phyloP scores from a whole-genome alignment of 2,797 vertebrate species.

The Heteromormyrus szaboi region DNA sequence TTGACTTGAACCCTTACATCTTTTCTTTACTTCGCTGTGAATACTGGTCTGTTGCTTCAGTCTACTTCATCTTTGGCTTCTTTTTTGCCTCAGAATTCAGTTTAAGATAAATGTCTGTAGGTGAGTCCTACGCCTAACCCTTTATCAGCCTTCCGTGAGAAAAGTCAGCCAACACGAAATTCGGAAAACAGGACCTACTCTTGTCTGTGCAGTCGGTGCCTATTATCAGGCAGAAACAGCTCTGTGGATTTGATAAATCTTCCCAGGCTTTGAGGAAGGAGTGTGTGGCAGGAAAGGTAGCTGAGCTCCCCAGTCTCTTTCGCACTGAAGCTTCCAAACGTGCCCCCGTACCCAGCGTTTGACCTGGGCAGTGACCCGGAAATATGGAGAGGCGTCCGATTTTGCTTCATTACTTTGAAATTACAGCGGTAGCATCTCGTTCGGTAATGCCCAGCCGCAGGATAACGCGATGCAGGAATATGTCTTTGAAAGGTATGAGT shows the following conservation, averaged over 20 bases:
- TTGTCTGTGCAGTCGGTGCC: background rate
- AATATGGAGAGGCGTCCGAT: background rate
- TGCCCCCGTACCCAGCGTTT: background rate
- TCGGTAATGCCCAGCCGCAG: background rate
- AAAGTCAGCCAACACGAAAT: background rate
- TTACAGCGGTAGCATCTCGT: background rate
- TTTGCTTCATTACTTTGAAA: background rate
- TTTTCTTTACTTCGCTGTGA: background rate
- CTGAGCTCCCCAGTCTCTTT: background rate
- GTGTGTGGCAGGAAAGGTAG: background rate
- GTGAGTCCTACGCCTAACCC: background rate
- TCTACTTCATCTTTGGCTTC: background rate
- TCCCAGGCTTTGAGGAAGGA: slow-evolving; percentile 2
- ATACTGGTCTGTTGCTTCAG: background rate
- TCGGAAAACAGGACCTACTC: too few species aligned
- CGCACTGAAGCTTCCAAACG: background rate
- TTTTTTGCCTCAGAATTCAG: background rate
- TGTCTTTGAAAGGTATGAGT: background rate
- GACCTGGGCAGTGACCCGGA: background rate
- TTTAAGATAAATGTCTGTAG: background rate
- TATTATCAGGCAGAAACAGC: background rate
- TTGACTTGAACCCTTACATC: background rate
- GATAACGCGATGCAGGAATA: background rate
- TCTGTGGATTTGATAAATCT: background rate
- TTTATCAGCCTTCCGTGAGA: background rate